These are phyloP conservation scores for Hirtodrosophila duncani DNA, from an alignment of 2,888 invertebrate genomes.

Conservation along the genomic window DNA sequence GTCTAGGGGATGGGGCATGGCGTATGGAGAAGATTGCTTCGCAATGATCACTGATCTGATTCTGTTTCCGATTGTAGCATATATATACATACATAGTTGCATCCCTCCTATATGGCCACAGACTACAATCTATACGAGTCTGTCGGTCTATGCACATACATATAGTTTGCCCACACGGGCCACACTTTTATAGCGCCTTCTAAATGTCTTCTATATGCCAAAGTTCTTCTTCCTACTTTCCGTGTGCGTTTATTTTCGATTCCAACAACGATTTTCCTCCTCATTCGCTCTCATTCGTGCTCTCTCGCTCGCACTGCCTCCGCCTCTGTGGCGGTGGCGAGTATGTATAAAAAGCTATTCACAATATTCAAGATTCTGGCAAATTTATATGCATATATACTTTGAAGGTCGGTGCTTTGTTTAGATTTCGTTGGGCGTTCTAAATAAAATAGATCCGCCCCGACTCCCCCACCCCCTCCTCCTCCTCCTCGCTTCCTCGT, in stretches of 20 bases:
- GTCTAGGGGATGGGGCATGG: too few relatives aligned
- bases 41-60: too few relatives aligned
- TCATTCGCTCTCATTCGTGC: constrained; percentile 9
- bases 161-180: constrained; percentile 25
- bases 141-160: too few relatives aligned
- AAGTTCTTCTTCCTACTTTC: constrained; percentile 54
- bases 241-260: constrained; percentile 70
- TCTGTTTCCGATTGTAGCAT: too few relatives aligned
- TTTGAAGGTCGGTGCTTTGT: constrained; percentile 68
- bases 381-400: constrained; percentile 60
- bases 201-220: constrained; percentile 34
- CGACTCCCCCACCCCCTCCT: neutral
- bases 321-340: constrained; percentile 18
- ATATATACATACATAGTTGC: too few relatives aligned
- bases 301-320: constrained; percentile 30
- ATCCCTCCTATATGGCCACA: constrained; percentile 42
- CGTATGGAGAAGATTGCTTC: too few relatives aligned
- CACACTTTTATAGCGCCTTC: constrained; percentile 37
- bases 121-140: constrained; percentile 16
- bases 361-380: constrained; percentile 56
- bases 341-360: constrained; percentile 65
- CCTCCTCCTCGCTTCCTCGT: neutral
- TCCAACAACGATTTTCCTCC: constrained; percentile 29
- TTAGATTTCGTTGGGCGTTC: constrained; percentile 64
- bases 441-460: constrained; percentile 44